Conservation (phyloP, 2,888 invertebrate genomes). For the Lissonota sp. region DNA sequence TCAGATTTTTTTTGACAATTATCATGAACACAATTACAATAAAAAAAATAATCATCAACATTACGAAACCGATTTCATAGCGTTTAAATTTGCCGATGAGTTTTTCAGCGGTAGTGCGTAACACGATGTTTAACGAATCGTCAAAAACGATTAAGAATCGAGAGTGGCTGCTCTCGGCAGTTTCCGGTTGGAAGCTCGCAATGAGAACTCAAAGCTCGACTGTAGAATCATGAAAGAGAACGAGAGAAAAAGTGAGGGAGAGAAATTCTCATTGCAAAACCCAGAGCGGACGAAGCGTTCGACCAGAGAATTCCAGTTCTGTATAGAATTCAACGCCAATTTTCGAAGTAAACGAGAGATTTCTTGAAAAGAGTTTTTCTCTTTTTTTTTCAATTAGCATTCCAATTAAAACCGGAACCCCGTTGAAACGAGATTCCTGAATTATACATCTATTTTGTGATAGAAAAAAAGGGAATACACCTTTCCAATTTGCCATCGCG, state of each 20-base stretch:
- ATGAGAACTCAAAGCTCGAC: conserved; percentile 63
- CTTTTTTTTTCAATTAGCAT: conserved; percentile 28
- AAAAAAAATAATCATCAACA: too few relatives aligned
- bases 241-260: conserved; percentile 1
- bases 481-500: conserved; percentile 1
- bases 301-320: conserved; percentile 32
- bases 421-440: conserved; percentile 18
- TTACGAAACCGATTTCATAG: too few relatives aligned
- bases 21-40: too few relatives aligned
- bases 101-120: background rate
- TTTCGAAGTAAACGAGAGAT: conserved; percentile 32
- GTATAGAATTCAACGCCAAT: conserved; percentile 38
- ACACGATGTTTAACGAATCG: conserved; percentile 72
- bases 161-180: conserved; percentile 65
- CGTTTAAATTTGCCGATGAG: background rate
- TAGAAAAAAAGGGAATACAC: background rate
- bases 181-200: conserved; percentile 31
- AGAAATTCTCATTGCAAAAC: conserved; percentile 52
- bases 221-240: conserved; percentile 50
- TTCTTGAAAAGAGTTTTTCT: conserved; percentile 20
- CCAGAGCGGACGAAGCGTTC: conserved; percentile 34
- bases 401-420: conserved; percentile 22
- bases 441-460: conserved; percentile 10
- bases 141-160: conserved; percentile 76
- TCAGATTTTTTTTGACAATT: too few relatives aligned